Conservation (phyloP, 2,113 vertebrate species). For the Hippocampus guttulatus region DNA sequence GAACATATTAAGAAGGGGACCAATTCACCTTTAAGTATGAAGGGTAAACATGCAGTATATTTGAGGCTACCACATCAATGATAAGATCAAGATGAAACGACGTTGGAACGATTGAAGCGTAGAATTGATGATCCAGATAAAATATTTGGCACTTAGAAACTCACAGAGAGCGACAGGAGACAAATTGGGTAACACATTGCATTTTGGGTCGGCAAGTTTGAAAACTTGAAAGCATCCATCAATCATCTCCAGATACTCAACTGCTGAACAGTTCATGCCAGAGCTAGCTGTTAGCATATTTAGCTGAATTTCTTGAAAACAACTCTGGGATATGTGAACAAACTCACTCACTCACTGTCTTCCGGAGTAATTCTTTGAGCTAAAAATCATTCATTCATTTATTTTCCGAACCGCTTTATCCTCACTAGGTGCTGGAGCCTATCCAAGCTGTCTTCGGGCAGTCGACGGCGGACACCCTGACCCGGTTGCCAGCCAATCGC, state of each 20-base stretch:
- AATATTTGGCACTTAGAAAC: background rate
- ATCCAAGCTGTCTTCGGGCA: no score
- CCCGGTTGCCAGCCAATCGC: no score
- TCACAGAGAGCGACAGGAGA: background rate
- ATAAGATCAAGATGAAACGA: background rate
- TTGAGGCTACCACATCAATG: background rate
- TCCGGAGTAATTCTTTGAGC: conserved; percentile 10
- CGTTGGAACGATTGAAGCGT: background rate
- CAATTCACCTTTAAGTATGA: no score
- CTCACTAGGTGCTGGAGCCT: no score
- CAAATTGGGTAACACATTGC: conserved; percentile 4
- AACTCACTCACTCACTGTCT: conserved; percentile 16
- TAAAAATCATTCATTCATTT: no score
- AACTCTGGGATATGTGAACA: conserved; percentile 58
- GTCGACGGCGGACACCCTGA: no score
- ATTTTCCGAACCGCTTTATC: no score
- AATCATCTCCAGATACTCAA: conserved; percentile 4
- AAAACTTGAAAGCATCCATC: conserved; percentile 14
- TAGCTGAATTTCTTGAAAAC: conserved; percentile 37
- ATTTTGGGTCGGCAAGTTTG: background rate
- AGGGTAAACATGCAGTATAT: background rate
- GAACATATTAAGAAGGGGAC: no score
- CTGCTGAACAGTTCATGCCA: background rate
- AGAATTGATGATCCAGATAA: background rate
- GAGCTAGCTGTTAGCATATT: conserved; percentile 21